These are phyloP conservation scores for Spodoptera littoralis DNA, from an alignment of 2,888 invertebrate species.

Conservation along the genomic window DNA sequence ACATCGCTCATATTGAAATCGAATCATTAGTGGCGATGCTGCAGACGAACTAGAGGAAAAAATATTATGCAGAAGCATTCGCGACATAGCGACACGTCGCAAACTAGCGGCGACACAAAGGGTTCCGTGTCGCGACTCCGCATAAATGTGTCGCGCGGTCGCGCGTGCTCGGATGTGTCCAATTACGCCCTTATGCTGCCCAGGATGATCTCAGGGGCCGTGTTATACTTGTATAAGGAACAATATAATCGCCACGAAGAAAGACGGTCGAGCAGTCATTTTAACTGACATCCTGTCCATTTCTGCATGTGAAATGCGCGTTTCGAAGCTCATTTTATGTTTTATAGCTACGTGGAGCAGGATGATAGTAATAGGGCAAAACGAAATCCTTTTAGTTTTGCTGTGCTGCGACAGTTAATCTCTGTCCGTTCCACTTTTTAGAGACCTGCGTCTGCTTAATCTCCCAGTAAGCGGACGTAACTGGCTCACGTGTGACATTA, in stretches of 20 bases:
- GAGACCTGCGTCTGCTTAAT: slow-evolving; percentile 40
- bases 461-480: slow-evolving; percentile 34
- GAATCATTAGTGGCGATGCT: slow-evolving; percentile 24
- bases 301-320: slow-evolving; percentile 30
- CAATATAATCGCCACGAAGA: slow-evolving; percentile 42
- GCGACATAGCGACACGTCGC: slow-evolving; percentile 19
- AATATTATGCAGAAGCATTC: slow-evolving; percentile 24
- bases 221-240: slow-evolving; percentile 46
- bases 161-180: slow-evolving; percentile 64
- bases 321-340: slow-evolving; percentile 33
- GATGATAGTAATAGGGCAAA: slow-evolving; percentile 16
- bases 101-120: slow-evolving; percentile 48
- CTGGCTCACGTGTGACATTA: slow-evolving; percentile 26
- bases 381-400: slow-evolving; percentile 40
- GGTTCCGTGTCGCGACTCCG: slow-evolving; percentile 59
- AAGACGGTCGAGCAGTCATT: slow-evolving; percentile 32
- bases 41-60: slow-evolving; percentile 11
- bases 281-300: slow-evolving; percentile 43
- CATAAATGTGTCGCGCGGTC: slow-evolving; percentile 58
- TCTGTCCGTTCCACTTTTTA: slow-evolving; percentile 24
- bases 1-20: slow-evolving; percentile 23
- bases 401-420: slow-evolving; percentile 19
- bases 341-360: slow-evolving; percentile 14
- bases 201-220: slow-evolving; percentile 49
- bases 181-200: slow-evolving; percentile 60